Evolutionary conservation across 2,888 invertebrate species (phyloP).

Genomic region (Phengaris alcon): DNA sequence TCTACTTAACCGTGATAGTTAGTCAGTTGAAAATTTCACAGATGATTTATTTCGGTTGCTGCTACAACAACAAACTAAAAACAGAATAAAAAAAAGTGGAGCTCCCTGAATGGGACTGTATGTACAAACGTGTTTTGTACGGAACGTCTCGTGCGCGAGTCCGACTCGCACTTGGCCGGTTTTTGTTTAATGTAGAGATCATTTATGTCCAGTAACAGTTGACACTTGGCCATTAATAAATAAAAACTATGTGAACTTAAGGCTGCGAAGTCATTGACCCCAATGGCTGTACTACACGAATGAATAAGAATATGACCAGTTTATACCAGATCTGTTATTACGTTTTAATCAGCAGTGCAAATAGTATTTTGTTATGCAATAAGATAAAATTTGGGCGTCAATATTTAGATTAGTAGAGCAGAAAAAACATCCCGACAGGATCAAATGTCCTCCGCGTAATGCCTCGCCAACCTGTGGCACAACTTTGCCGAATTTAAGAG

Average conservation of each 20-base stretch:
- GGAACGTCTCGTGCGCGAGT: too few species aligned
- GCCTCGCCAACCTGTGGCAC: not conserved
- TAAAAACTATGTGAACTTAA: not conserved
- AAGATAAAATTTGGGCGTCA: not conserved
- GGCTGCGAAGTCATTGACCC: not conserved
- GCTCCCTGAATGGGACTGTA: too few species aligned
- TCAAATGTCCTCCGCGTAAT: not conserved
- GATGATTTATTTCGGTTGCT: too few species aligned
- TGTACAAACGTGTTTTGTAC: too few species aligned
- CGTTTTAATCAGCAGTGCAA: not conserved
- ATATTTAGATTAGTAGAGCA: conserved; percentile 3
- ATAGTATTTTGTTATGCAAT: not conserved
- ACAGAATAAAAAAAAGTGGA: too few species aligned
- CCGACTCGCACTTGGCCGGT: too few species aligned
- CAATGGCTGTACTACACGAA: not conserved
- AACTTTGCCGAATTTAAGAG: conserved; percentile 6
- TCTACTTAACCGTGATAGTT: too few species aligned
- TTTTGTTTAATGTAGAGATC: too few species aligned
- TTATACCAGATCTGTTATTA: not conserved
- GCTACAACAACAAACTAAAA: too few species aligned
- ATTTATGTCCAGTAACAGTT: too few species aligned
- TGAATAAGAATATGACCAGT: not conserved
- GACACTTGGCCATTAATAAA: not conserved
- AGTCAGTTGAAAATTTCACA: too few species aligned
- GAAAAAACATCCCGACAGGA: conserved; percentile 7